Evolutionary conservation across 2,888 invertebrate genomes (phyloP).

Genomic region (Luperina testacea): DNA sequence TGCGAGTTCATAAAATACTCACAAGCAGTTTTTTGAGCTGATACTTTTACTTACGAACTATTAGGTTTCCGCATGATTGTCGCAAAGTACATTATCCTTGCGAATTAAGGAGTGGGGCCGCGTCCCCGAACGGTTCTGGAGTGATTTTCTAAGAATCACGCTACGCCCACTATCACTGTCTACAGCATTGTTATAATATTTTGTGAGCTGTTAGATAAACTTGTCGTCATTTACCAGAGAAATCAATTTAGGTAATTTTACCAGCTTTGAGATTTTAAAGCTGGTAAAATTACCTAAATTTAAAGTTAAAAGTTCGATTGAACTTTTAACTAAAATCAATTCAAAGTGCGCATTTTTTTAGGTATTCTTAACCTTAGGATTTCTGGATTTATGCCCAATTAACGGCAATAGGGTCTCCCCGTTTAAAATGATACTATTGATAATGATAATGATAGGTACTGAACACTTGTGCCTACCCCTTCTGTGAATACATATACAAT

Average conservation of each 20-base stretch:
- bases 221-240: no score
- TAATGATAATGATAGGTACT: background rate
- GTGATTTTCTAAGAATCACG: constrained; percentile 16
- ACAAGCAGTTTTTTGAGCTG: constrained; percentile 1
- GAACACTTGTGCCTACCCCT: background rate
- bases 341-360: background rate
- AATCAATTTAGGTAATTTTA: background rate
- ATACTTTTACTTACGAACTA: constrained; percentile 10
- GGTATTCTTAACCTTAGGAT: background rate
- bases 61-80: constrained; percentile 8
- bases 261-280: no score
- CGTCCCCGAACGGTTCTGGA: constrained; percentile 22
- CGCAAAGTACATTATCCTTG: constrained; percentile 19
- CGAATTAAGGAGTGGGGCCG: constrained; percentile 21
- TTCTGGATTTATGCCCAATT: background rate
- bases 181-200: constrained; percentile 1
- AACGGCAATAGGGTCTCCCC: background rate
- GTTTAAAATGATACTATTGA: background rate
- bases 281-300: no score
- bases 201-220: background rate
- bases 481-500: background rate
- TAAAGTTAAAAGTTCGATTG: no score
- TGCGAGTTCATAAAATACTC: background rate
- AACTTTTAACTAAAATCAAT: background rate
- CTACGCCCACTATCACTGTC: background rate